Evolutionary conservation across 2,113 vertebrate genomes (phyloP).

Genomic region (Sapayoa aenigma): DNA sequence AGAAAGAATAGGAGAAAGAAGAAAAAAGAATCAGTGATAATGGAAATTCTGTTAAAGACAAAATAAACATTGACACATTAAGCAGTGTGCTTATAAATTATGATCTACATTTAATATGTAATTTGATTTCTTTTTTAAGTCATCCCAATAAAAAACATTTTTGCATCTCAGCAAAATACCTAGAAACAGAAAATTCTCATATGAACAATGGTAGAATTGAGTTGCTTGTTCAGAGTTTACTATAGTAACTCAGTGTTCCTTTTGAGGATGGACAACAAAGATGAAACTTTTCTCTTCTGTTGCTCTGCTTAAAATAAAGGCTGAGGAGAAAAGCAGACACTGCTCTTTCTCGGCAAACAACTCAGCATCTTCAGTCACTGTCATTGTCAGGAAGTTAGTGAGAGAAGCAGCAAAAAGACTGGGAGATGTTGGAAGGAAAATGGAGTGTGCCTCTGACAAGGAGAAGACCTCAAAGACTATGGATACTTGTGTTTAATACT

Average conservation of each 20-base stretch:
- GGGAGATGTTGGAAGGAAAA: background rate
- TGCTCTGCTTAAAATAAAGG: background rate
- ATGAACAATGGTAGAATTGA: rapidly evolving
- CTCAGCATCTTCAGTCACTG: background rate
- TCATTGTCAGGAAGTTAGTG: background rate
- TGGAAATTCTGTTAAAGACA: background rate
- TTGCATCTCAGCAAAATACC: no score
- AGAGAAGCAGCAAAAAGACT: background rate
- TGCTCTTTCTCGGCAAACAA: no score
- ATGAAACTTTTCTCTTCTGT: background rate
- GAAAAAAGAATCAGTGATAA: background rate
- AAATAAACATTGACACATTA: background rate
- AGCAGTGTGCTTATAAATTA: background rate
- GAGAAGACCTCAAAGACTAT: background rate
- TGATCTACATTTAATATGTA: background rate
- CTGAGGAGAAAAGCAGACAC: background rate
- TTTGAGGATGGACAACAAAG: background rate
- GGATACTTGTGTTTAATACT: background rate
- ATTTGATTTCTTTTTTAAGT: background rate
- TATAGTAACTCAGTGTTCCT: background rate
- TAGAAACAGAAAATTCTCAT: no score
- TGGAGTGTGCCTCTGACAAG: background rate
- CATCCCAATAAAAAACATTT: background rate
- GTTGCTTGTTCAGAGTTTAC: background rate
- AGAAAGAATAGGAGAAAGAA: background rate